Base-by-base conservation (phyloP, 2,888 invertebrate species). In the Aleiodes leptofemur region DNA sequence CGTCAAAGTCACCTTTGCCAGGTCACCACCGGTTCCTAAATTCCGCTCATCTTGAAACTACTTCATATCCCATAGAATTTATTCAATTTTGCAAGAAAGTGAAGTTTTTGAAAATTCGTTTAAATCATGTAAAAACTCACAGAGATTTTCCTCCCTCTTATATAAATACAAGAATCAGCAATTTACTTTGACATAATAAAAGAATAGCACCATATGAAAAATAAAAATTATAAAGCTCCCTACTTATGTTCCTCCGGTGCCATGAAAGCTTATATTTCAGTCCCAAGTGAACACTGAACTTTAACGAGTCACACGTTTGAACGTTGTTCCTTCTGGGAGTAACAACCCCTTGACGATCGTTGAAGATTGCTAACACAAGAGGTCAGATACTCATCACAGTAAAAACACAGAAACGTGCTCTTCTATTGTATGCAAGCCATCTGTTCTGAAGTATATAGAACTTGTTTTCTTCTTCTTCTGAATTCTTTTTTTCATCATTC, bases 281-380 rank as follows among this genome's bases (percentile, higher is more conserved):
- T 43, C 61, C 43, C 38, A 38, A 61, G 43, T 61, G 61, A 61
- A 43, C 61, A 61, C 61, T 31, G 57, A 31, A 29, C 51, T 50
- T n/a, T 14, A 68, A 73, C 73, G 50, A 57, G 61, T 68, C 51
- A 11, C 38, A 57, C 64, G 31, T 66, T 61, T 61, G 43, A 16
- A 61, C 38, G 0, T 61, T 61, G 43, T 61, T 61, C 61, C 38
- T 61, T 69, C n/a, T 23, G 51, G 51, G 69, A n/a, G 29, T 61
- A 61, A 55, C 53, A 64, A 61, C 43, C 70, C 43, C 64, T 43
- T 34, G 64, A 70, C 59, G 74, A 74, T 71, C 68, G 73, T 77
- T 76, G 29, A 68, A 79, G 77, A 78, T 78, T 79, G 72, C 43
- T 43, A 74, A 73, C 77, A 77, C 71, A 74, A 72, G 69, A 71